phyloP scores from a whole-genome alignment of 2,888 invertebrate genomes.

The Perithous albicinctus region DNA sequence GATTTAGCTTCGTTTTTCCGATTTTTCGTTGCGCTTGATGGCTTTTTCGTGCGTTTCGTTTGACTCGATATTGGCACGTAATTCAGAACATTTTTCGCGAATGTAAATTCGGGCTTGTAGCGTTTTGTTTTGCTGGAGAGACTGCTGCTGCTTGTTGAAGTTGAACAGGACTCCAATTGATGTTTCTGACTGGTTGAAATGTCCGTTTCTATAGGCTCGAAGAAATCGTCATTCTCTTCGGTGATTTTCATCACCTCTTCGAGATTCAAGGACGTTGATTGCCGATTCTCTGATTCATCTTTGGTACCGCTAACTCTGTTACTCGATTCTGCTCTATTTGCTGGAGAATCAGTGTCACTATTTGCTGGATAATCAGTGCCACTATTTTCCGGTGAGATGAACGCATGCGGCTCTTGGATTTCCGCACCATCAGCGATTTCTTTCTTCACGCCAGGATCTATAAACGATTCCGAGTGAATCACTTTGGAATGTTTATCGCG shows the following conservation, averaged over 20 bases:
- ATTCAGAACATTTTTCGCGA: conserved; percentile 76
- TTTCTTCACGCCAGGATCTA: neutral
- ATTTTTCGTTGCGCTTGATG: conserved; percentile 34
- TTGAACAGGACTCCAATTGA: conserved; percentile 7
- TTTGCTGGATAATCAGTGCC: no score
- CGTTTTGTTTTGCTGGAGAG: conserved; percentile 5
- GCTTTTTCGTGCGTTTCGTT: conserved; percentile 66
- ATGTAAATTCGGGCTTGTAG: conserved; percentile 68
- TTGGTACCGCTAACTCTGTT: neutral
- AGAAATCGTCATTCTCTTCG: conserved; percentile 15
- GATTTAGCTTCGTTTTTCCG: conserved; percentile 27
- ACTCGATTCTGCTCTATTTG: neutral
- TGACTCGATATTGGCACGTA: conserved; percentile 75
- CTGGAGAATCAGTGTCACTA: neutral
- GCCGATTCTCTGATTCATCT: neutral
- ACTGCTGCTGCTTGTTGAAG: neutral
- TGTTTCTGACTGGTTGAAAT: neutral
- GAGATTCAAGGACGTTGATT: neutral
- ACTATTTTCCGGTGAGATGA: neutral
- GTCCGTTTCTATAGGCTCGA: conserved; percentile 3
- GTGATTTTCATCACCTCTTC: neutral
- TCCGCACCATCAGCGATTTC: conserved; percentile 4
- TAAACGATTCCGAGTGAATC: neutral
- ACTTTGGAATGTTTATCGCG: conserved; percentile 15
- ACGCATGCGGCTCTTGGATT: neutral